These are phyloP conservation scores for Oncorhynchus kisutch DNA, from an alignment of 2,113 vertebrate genomes.

Conservation along the genomic window DNA sequence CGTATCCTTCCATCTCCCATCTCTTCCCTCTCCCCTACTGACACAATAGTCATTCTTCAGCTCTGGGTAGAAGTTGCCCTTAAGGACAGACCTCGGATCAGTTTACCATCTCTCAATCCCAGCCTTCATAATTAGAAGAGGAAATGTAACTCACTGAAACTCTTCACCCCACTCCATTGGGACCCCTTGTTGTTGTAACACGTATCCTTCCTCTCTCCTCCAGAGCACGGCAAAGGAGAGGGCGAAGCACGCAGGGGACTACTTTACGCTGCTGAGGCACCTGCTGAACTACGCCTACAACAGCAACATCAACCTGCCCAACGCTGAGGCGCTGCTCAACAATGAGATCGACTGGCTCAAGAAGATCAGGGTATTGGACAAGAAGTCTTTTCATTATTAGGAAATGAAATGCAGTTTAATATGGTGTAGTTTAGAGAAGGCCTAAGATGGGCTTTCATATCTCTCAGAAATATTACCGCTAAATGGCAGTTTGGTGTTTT, in stretches of 20 bases:
- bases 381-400: no score
- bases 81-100: no score
- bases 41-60: no score
- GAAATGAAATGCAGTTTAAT: no score
- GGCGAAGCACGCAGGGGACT: slow-evolving; percentile 87
- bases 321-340: slow-evolving; percentile 90
- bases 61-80: no score
- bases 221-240: slow-evolving; percentile 88
- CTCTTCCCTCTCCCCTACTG: neutral
- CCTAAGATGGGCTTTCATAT: neutral
- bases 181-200: neutral
- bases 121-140: no score
- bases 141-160: no score
- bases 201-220: neutral
- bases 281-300: slow-evolving; percentile 90
- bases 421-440: neutral
- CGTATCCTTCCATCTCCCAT: slow-evolving; percentile 44
- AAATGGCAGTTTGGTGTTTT: neutral
- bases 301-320: slow-evolving; percentile 88
- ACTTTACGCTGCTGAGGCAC: slow-evolving; percentile 86
- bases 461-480: neutral
- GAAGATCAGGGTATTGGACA: neutral
- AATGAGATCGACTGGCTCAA: slow-evolving; percentile 93
- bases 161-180: neutral
- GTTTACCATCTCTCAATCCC: no score